A percentile compares a stretch with the other conserved stretches of the same genome.
Conservation (phyloP, 2,797 vertebrate species). For the Adrianichthys oophorus region DNA sequence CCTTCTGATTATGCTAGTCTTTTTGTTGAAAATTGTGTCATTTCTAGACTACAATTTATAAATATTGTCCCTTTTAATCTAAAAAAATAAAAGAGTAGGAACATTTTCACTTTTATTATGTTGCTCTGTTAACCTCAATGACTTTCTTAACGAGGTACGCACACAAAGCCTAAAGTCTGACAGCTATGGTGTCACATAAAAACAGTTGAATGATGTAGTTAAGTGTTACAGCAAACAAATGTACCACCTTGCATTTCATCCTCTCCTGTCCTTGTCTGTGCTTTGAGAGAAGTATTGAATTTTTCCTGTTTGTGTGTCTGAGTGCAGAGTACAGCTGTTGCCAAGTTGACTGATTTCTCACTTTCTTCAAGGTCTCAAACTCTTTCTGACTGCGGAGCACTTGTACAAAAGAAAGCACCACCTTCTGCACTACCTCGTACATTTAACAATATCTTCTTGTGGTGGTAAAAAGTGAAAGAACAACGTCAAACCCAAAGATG, state of each 20-base stretch:
- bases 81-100: too few species aligned
- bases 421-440: slow-evolving; percentile 7
- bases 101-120: too few species aligned
- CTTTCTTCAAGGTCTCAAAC: slow-evolving; percentile 45
- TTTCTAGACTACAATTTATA: too few species aligned
- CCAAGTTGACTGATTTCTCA: slow-evolving; percentile 28
- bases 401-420: slow-evolving; percentile 29
- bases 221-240: neutral
- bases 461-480: slow-evolving; percentile 24
- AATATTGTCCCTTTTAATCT: too few species aligned
- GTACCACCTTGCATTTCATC: too few species aligned
- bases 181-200: neutral
- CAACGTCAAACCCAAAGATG: slow-evolving; percentile 17
- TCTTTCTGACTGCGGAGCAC: slow-evolving; percentile 32
- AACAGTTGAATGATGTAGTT: neutral
- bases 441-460: slow-evolving; percentile 55
- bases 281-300: slow-evolving; percentile 1
- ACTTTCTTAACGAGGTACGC: too few species aligned
- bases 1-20: too few species aligned
- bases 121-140: too few species aligned
- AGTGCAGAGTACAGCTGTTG: slow-evolving; percentile 29
- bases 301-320: slow-evolving; percentile 27
- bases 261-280: slow-evolving; percentile 19
- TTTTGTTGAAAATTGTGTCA: too few species aligned
- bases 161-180: too few species aligned